Conservation (phyloP, 1,140 invertebrate species). For the Zaprionus inermis region DNA sequence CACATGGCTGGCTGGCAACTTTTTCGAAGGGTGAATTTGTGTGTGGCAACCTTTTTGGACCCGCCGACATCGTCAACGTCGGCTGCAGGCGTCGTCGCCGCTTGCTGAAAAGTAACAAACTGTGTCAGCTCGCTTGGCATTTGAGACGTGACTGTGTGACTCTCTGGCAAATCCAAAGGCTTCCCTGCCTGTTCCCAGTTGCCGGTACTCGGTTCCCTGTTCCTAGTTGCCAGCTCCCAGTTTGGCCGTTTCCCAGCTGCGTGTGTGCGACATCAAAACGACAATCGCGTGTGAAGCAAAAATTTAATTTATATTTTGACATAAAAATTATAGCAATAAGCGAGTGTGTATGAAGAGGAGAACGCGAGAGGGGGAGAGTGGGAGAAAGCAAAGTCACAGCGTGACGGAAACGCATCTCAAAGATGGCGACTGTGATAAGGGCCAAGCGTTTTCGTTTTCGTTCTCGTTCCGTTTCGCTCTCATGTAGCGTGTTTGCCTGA, state of each 20-base stretch:
- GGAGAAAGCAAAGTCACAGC: slow-evolving; percentile 15
- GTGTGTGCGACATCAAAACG: slow-evolving; percentile 73
- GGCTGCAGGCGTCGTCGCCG: slow-evolving; percentile 59
- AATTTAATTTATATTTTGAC: slow-evolving; percentile 83
- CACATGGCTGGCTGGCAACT: slow-evolving; percentile 35
- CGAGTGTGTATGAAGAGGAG: slow-evolving; percentile 31
- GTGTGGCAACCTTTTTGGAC: slow-evolving; percentile 69
- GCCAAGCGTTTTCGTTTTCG: slow-evolving; percentile 43
- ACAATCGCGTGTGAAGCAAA: slow-evolving; percentile 81
- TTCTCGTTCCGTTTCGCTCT: slow-evolving; percentile 29
- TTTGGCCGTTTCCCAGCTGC: slow-evolving; percentile 3
- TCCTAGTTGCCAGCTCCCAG: neutral
- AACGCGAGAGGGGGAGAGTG: neutral
- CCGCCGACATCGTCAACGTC: slow-evolving; percentile 54
- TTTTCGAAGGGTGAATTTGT: slow-evolving; percentile 61
- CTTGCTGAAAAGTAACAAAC: slow-evolving; percentile 78
- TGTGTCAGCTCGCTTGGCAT: slow-evolving; percentile 78
- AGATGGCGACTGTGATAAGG: slow-evolving; percentile 62
- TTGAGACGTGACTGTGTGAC: slow-evolving; percentile 78
- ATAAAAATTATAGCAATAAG: slow-evolving; percentile 83
- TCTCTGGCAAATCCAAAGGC: slow-evolving; percentile 32
- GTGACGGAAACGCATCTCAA: slow-evolving; percentile 55
- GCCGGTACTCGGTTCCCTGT: neutral
- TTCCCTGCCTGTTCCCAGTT: slow-evolving; percentile 12
- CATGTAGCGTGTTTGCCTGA: slow-evolving; percentile 63